Evolutionary conservation across 2,888 invertebrate genomes (phyloP).

Genomic region (Calameuta pallipes): DNA sequence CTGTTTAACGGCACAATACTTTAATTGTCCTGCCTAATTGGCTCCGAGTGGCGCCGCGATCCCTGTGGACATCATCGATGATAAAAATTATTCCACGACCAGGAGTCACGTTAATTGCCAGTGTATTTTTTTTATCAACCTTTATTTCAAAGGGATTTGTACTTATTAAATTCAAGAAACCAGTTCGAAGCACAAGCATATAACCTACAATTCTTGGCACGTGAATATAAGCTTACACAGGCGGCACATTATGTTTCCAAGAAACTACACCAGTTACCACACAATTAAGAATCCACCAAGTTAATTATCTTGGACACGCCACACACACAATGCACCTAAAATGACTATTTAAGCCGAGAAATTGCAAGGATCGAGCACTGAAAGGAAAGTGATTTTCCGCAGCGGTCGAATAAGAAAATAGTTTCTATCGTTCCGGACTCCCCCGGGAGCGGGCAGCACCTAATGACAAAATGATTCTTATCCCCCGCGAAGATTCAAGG

Average conservation of each 20-base stretch:
- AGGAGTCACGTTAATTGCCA: conserved; percentile 34
- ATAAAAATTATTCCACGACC: conserved; percentile 46
- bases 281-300: neutral
- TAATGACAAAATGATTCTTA: neutral
- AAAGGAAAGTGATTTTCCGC: neutral
- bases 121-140: conserved; percentile 27
- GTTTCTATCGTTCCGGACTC: neutral
- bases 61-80: conserved; percentile 42
- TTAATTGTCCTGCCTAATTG: conserved; percentile 64
- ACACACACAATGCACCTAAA: neutral
- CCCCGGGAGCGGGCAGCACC: neutral
- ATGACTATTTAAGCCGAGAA: neutral
- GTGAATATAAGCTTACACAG: neutral
- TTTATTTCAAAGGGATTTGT: neutral
- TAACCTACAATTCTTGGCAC: neutral
- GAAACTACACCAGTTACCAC: neutral
- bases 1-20: conserved; percentile 47
- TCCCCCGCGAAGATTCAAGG: neutral
- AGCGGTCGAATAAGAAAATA: neutral
- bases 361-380: neutral
- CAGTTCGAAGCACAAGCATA: neutral
- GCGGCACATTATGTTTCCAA: neutral
- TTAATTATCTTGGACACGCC: neutral
- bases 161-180: neutral
- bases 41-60: conserved; percentile 61